These are phyloP conservation scores for Oscheius sp. DNA, from an alignment of 2,888 invertebrate species.

Conservation along the genomic window DNA sequence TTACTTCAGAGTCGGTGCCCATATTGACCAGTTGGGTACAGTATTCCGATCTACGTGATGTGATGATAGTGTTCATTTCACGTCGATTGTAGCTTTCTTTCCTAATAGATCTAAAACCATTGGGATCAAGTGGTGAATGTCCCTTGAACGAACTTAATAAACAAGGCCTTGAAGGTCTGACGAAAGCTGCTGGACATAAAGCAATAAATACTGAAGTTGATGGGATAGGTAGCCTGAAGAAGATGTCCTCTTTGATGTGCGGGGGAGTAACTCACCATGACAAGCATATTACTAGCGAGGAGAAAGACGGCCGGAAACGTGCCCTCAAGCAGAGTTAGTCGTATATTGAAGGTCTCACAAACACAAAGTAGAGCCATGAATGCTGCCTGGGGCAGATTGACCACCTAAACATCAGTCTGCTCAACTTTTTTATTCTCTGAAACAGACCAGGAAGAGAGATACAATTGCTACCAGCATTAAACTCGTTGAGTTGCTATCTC, in stretches of 20 bases:
- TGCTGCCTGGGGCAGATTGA: conserved; percentile 73
- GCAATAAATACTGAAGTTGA: conserved; percentile 92
- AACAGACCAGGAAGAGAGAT: conserved; percentile 71
- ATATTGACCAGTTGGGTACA: conserved; percentile 44
- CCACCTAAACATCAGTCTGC: conserved; percentile 61
- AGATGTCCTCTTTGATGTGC: background rate
- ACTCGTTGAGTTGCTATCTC: conserved; percentile 70
- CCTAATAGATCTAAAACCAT: conserved; percentile 6
- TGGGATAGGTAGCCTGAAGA: conserved; percentile 81
- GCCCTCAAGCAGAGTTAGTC: conserved; percentile 53
- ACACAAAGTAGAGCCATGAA: conserved; percentile 60
- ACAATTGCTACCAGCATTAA: conserved; percentile 73
- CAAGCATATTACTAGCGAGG: conserved; percentile 79
- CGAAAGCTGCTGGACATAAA: conserved; percentile 89
- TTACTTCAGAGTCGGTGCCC: conserved; percentile 34
- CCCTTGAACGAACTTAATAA: conserved; percentile 75
- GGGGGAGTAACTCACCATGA: conserved; percentile 74
- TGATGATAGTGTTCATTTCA: conserved; percentile 20
- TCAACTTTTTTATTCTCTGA: background rate
- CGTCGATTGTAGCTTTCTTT: conserved; percentile 22
- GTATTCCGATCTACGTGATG: conserved; percentile 36
- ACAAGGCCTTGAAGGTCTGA: conserved; percentile 86
- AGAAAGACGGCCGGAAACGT: conserved; percentile 60
- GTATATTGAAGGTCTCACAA: conserved; percentile 62
- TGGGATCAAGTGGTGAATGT: background rate